Conservation (phyloP, 2,113 vertebrate genomes). For the Hyperopisus bebe region DNA sequence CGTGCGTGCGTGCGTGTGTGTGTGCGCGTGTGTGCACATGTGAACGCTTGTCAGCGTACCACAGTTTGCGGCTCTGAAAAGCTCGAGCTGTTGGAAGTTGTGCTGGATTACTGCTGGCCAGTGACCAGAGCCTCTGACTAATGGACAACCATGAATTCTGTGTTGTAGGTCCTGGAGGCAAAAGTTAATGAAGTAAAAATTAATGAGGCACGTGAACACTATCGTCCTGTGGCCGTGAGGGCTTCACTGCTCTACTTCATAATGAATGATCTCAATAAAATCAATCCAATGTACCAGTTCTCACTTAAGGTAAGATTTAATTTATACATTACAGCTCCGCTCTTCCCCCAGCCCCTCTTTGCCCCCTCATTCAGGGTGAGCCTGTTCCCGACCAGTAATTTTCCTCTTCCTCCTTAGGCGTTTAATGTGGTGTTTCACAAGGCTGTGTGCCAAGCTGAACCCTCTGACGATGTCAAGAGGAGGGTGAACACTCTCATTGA, state of each 20-base stretch:
- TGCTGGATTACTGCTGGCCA: not conserved
- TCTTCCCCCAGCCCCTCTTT: not conserved
- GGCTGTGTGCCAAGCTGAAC: constrained; percentile 55
- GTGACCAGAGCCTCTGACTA: constrained; percentile 11
- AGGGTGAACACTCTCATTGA: constrained; percentile 59
- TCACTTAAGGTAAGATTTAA: constrained; percentile 62
- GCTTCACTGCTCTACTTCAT: constrained; percentile 72
- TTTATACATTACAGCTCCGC: constrained; percentile 4
- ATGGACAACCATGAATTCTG: constrained; percentile 1
- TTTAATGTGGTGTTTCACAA: constrained; percentile 73
- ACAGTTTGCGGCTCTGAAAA: not conserved
- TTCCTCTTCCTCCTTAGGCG: constrained; percentile 43
- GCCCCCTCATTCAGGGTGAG: not conserved
- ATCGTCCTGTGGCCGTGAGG: constrained; percentile 63
- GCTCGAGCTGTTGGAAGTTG: not conserved
- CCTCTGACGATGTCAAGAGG: constrained; percentile 49
- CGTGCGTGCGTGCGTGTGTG: not conserved
- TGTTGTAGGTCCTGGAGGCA: constrained; percentile 65
- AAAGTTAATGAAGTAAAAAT: constrained; percentile 72
- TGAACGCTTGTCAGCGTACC: not conserved
- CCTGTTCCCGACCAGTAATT: not conserved
- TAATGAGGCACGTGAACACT: constrained; percentile 65
- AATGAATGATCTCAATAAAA: constrained; percentile 74
- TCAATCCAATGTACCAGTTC: constrained; percentile 76
- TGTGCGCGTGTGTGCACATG: not conserved